A percentile compares a stretch with the other conserved stretches of the same genome.
phyloP scores from a whole-genome alignment of 2,888 invertebrate genomes.

The Drosophila pegasa region DNA sequence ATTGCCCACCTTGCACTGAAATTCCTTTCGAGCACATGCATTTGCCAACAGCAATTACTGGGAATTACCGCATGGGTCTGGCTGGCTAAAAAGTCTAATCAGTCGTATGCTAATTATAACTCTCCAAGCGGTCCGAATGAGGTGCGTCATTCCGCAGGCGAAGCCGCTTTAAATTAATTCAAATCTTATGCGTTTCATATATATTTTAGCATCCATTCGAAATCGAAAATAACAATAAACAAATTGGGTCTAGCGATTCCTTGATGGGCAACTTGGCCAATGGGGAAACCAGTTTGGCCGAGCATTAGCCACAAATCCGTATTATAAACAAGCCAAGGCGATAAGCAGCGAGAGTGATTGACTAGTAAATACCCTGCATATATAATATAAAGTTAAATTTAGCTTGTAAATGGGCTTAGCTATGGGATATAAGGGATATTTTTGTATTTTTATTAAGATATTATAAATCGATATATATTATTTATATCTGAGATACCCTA shows the following conservation, averaged over 20 bases:
- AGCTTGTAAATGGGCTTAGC: too few species aligned
- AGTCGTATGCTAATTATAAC: constrained; percentile 17
- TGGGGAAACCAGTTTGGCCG: constrained; percentile 67
- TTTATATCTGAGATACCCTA: too few species aligned
- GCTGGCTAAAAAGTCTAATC: constrained; percentile 14
- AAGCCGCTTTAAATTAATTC: constrained; percentile 56
- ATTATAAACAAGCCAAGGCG: constrained; percentile 30
- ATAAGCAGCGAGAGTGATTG: neutral
- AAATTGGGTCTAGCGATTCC: constrained; percentile 61
- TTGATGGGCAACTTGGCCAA: constrained; percentile 73
- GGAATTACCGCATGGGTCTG: constrained; percentile 16
- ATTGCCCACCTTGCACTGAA: neutral
- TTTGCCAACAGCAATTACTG: constrained; percentile 13
- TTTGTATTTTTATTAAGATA: too few species aligned
- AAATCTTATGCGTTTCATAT: constrained; percentile 57
- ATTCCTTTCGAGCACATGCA: neutral
- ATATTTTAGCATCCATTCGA: constrained; percentile 63
- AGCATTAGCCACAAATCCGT: constrained; percentile 50
- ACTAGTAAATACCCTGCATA: constrained; percentile 18
- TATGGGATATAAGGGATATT: too few species aligned
- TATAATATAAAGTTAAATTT: too few species aligned
- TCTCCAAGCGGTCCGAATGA: constrained; percentile 36
- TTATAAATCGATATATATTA: too few species aligned
- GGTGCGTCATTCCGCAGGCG: constrained; percentile 46
- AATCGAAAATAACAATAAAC: constrained; percentile 50